phyloP scores from a whole-genome alignment of 2,797 vertebrate species.

The Chelon labrosus region DNA sequence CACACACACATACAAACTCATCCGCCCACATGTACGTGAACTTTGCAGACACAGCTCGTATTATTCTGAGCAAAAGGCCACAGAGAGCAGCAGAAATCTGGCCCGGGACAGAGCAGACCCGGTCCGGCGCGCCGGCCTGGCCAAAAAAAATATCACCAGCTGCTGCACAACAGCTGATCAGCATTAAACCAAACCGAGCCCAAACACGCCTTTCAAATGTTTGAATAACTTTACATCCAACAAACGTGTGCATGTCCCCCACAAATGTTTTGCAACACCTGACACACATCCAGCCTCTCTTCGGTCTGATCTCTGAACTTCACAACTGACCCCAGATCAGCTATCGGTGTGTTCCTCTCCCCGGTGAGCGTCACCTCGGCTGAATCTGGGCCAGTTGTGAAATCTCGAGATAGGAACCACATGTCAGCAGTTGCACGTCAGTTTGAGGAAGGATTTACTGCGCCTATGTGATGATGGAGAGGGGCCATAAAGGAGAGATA shows the following conservation, averaged over 20 bases:
- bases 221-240: conserved; percentile 26
- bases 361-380: conserved; percentile 12
- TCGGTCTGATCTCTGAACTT: conserved; percentile 20
- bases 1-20: conserved; percentile 27
- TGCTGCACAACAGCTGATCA: conserved; percentile 55
- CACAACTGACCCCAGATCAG: conserved; percentile 42
- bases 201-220: conserved; percentile 24
- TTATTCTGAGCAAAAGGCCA: conserved; percentile 49
- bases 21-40: conserved; percentile 22
- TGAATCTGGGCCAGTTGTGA: conserved; percentile 44
- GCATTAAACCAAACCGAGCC: conserved; percentile 43
- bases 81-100: conserved; percentile 39
- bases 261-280: conserved; percentile 29
- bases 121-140: conserved; percentile 1
- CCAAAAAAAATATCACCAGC: conserved; percentile 48
- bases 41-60: conserved; percentile 32
- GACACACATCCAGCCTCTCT: conserved; percentile 6
- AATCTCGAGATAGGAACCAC: conserved; percentile 66
- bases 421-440: conserved; percentile 66
- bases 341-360: conserved; percentile 11
- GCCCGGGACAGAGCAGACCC: conserved; percentile 2
- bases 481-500: conserved; percentile 58
- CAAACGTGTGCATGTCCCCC: not conserved
- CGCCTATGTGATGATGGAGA: conserved; percentile 65
- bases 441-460: conserved; percentile 69